These are phyloP conservation scores for Sebastes kiyomatsui DNA, from an alignment of 2,797 vertebrate species.

Conservation along the genomic window DNA sequence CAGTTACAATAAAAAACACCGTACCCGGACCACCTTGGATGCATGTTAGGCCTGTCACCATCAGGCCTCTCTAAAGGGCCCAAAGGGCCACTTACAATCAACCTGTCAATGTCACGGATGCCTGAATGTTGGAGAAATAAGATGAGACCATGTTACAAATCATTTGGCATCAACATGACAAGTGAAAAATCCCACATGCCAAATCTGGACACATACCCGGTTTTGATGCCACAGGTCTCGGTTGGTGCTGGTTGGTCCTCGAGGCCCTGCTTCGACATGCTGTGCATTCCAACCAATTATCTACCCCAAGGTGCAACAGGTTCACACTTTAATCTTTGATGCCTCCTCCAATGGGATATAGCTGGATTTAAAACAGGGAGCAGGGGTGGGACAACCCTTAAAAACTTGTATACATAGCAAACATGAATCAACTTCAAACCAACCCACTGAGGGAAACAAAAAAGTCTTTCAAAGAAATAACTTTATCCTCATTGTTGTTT, in stretches of 20 bases:
- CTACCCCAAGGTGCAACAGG: constrained; percentile 72
- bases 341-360: constrained; percentile 76
- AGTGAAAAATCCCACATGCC: constrained; percentile 42
- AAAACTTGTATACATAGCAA: constrained; percentile 77
- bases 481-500: constrained; percentile 76
- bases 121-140: constrained; percentile 45
- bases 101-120: constrained; percentile 52
- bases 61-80: constrained; percentile 44
- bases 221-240: constrained; percentile 67
- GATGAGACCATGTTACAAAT: constrained; percentile 51
- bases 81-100: constrained; percentile 56
- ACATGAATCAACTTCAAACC: constrained; percentile 79
- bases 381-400: constrained; percentile 74
- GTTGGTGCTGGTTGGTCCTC: constrained; percentile 64
- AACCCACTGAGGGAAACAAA: constrained; percentile 66
- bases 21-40: constrained; percentile 67
- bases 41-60: constrained; percentile 49
- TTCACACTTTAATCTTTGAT: constrained; percentile 80
- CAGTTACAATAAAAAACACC: constrained; percentile 52
- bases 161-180: constrained; percentile 59
- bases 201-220: constrained; percentile 50
- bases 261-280: constrained; percentile 74
- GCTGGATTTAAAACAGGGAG: constrained; percentile 77
- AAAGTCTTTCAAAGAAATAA: constrained; percentile 73
- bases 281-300: constrained; percentile 77